These are phyloP conservation scores for Macrosoma leucophasiata DNA, from an alignment of 2,888 invertebrate species.

Conservation along the genomic window DNA sequence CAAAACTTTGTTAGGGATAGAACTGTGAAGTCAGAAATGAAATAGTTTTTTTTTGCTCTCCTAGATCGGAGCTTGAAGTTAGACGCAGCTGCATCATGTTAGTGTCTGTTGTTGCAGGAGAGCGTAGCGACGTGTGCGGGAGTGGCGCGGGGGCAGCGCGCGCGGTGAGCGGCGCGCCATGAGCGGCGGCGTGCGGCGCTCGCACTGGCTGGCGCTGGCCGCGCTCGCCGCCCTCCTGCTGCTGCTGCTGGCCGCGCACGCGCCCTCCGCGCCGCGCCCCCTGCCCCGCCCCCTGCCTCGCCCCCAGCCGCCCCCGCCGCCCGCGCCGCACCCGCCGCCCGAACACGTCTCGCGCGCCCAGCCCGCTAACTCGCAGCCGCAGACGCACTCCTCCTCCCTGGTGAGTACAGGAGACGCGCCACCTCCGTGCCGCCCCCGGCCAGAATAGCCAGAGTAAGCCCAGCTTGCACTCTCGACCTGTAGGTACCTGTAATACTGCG, in stretches of 20 bases:
- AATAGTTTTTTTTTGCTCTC: too few relatives aligned
- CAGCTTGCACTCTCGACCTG: too few relatives aligned
- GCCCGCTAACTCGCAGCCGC: constrained; percentile 26
- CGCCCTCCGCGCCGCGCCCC: constrained; percentile 33
- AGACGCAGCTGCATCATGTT: too few relatives aligned
- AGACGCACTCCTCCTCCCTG: constrained; percentile 32
- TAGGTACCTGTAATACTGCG: too few relatives aligned
- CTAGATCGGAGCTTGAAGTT: too few relatives aligned
- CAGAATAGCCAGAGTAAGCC: too few relatives aligned
- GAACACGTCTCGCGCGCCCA: constrained; percentile 21
- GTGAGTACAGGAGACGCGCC: not conserved
- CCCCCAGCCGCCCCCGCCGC: constrained; percentile 20
- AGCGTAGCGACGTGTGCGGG: too few relatives aligned
- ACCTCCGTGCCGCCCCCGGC: constrained; percentile 18
- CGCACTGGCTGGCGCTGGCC: constrained; percentile 44
- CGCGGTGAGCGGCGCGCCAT: constrained; percentile 30
- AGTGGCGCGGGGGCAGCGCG: constrained; percentile 24
- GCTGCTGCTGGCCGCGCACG: constrained; percentile 52
- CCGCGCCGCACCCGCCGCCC: constrained; percentile 37
- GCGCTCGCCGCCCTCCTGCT: constrained; percentile 51
- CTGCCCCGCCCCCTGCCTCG: constrained; percentile 24
- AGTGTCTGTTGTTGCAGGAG: too few relatives aligned
- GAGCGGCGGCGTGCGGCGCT: constrained; percentile 50
- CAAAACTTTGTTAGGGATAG: too few relatives aligned
- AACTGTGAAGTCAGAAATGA: too few relatives aligned